These are phyloP conservation scores for Gracilinanus agilis DNA, from an alignment of 2,113 vertebrate species.

Conservation along the genomic window DNA sequence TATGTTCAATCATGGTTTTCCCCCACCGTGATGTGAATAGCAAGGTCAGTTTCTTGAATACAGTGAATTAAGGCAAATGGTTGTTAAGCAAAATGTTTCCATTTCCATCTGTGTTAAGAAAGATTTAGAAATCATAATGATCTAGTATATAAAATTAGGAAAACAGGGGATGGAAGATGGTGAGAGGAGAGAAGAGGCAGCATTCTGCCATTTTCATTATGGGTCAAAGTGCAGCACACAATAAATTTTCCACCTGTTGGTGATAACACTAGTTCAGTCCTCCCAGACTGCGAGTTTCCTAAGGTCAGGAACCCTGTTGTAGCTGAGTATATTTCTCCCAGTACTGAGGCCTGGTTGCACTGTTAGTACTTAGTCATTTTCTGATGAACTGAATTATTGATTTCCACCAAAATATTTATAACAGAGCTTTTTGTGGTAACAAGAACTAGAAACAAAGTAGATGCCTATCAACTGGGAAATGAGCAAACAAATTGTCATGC, in stretches of 20 bases:
- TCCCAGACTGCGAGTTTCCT: background rate
- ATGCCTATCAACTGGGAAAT: background rate
- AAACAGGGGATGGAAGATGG: background rate
- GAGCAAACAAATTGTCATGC: background rate
- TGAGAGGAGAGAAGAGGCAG: background rate
- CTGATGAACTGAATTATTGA: background rate
- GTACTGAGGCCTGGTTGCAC: background rate
- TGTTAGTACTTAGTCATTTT: background rate
- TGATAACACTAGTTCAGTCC: background rate
- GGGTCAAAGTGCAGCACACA: background rate
- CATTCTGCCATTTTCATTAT: background rate
- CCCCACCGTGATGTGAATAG: background rate
- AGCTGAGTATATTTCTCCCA: background rate
- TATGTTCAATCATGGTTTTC: background rate
- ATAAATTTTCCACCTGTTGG: background rate
- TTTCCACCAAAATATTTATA: background rate
- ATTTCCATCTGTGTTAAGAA: background rate
- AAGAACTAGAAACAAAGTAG: background rate
- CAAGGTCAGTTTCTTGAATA: background rate
- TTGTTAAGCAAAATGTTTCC: background rate
- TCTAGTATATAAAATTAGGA: background rate
- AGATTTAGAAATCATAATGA: background rate
- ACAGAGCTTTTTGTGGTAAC: background rate
- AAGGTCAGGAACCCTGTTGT: background rate
- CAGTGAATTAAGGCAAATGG: background rate